phyloP scores from a whole-genome alignment of 2,888 invertebrate species.

The Caenorhabditis uteleia region DNA sequence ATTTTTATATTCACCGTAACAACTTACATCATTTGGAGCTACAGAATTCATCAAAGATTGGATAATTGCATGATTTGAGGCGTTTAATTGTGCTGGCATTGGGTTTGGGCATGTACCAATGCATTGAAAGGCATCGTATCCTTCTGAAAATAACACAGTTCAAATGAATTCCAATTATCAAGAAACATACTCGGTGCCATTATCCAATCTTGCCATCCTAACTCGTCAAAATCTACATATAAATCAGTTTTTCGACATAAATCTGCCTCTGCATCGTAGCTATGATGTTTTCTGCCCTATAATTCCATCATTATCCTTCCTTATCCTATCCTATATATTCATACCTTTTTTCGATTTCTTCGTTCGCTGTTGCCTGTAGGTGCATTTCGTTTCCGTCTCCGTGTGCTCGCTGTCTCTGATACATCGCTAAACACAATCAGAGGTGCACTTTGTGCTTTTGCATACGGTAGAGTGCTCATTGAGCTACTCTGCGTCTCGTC shows the following conservation, averaged over 20 bases:
- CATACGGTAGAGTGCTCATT: conserved; percentile 27
- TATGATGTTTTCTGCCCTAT: conserved; percentile 36
- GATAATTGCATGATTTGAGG: conserved; percentile 97
- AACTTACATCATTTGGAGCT: conserved; percentile 75
- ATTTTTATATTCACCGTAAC: neutral
- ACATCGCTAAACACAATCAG: conserved; percentile 47
- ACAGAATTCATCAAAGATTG: conserved; percentile 94
- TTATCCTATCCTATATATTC: neutral
- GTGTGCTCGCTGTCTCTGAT: conserved; percentile 35
- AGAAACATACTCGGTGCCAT: conserved; percentile 61
- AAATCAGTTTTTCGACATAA: conserved; percentile 84
- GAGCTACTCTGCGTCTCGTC: conserved; percentile 29
- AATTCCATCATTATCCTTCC: conserved; percentile 3
- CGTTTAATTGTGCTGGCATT: conserved; percentile 88
- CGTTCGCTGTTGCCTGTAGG: conserved; percentile 40
- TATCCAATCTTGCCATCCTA: conserved; percentile 96
- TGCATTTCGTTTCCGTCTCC: conserved; percentile 40
- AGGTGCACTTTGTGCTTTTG: conserved; percentile 38
- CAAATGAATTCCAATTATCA: neutral
- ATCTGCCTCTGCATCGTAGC: conserved; percentile 36
- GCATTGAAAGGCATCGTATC: conserved; percentile 87
- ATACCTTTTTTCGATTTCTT: conserved; percentile 42
- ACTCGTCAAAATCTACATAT: conserved; percentile 92
- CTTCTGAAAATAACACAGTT: conserved; percentile 59
- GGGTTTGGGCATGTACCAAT: conserved; percentile 94